Base-by-base conservation (phyloP, 2,888 invertebrate species). In the Eurytoma adleriae region DNA sequence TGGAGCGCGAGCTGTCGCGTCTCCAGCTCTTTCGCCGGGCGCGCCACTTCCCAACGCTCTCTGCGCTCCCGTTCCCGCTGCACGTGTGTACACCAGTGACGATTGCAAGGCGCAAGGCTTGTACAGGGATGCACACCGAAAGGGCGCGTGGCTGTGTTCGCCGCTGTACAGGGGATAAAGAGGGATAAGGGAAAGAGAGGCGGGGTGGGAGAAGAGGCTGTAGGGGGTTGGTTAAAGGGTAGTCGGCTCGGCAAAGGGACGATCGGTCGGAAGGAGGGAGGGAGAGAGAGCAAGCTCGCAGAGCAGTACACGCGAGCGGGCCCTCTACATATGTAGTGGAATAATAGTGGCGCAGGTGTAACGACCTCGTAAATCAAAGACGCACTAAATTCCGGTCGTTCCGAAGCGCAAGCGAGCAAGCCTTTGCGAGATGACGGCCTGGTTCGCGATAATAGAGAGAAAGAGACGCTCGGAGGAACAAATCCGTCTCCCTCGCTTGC, bases 311-410 rank as follows among this genome's bases (percentile, higher is more conserved):
- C 68, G n/a, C 64, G 20, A 20, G 67, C 59, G 30, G 40, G 12
- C 10, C n/a, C 59, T 64, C 68, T 77, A 77, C 80, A 80, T 73
- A 78, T 69, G 76, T 73, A 70, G 77, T 66, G 50, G 73, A 74
- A 68, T 80, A 73, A 80, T 78, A 78, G 73, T 79, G 81, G 72
- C 81, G 82, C 85, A 86, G 85, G 86, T 86, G 86, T 84, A 85
- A 85, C 80, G 84, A 81, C 83, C 85, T 85, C 86, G 85, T 86
- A 87, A 87, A 87, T 86, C 85, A 85, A 83, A 83, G 81, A 74
- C 77, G 82, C 85, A 85, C 84, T 85, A 85, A 85, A 86, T 84
- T 86, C 85, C 81, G 83, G 80, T 85, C 83, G 84, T 84, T 85
- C 69, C 83, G 80, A 73, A 70, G 52, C 62, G 24, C 62, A 64